These are phyloP conservation scores for Drosophila ironensis DNA, from an alignment of 1,140 invertebrate genomes.

Conservation along the genomic window DNA sequence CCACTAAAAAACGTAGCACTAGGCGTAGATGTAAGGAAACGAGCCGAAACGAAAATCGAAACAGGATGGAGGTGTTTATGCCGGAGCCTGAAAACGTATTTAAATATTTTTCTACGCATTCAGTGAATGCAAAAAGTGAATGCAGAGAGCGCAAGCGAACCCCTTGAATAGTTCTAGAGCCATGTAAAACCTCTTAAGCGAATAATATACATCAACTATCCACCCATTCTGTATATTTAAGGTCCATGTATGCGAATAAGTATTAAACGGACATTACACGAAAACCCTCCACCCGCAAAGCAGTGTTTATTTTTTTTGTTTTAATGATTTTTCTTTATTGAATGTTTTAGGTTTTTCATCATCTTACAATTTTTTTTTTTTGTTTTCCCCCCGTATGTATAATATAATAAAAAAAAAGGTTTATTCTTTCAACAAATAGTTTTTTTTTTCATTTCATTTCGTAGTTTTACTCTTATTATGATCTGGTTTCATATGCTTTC, in stretches of 20 bases:
- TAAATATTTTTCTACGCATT: conserved; percentile 16
- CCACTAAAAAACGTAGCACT: no score
- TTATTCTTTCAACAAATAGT: conserved; percentile 76
- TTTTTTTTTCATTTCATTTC: conserved; percentile 44
- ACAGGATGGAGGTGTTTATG: neutral
- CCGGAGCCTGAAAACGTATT: neutral
- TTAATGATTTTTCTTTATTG: conserved; percentile 54
- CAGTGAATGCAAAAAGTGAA: conserved; percentile 35
- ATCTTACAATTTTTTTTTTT: conserved; percentile 42
- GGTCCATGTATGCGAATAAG: no score
- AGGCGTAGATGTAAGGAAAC: no score
- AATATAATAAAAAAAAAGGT: conserved; percentile 75
- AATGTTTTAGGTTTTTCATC: conserved; percentile 49
- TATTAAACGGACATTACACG: no score
- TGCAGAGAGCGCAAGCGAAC: no score
- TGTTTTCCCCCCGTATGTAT: conserved; percentile 34
- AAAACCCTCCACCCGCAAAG: neutral
- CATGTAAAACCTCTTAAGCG: no score
- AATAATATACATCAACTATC: no score
- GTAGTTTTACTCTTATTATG: conserved; percentile 51
- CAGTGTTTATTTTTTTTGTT: neutral
- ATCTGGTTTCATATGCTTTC: conserved; percentile 19
- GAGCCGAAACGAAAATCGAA: no score
- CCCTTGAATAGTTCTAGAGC: no score
- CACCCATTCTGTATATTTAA: no score